Percentiles rank a stretch among this genome's conserved stretches.
phyloP scores from a whole-genome alignment of 2,888 invertebrate genomes.

The Polietes domitor region DNA sequence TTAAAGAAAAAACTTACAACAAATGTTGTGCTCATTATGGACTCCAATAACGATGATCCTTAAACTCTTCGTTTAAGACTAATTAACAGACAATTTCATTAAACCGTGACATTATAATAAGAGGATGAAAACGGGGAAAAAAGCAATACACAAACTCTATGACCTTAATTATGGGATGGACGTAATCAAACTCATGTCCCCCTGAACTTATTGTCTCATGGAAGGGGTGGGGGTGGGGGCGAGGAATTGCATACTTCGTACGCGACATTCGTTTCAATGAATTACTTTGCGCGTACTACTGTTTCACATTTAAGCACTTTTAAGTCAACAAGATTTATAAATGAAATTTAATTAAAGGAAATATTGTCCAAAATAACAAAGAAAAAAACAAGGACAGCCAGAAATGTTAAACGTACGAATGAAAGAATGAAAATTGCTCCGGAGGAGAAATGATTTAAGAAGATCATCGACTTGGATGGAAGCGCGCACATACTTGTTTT shows the following conservation, averaged over 20 bases:
- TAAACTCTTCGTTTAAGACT: too few species aligned
- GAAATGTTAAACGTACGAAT: not conserved
- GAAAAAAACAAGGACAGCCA: not conserved
- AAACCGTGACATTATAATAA: not conserved
- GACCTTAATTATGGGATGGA: not conserved
- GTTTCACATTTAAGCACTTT: conserved; percentile 55
- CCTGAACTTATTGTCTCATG: not conserved
- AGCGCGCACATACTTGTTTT: not conserved
- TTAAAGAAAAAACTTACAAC: too few species aligned
- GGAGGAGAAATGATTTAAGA: conserved; percentile 38
- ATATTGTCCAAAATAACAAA: not conserved
- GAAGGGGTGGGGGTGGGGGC: too few species aligned
- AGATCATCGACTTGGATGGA: not conserved
- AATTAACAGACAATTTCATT: conserved; percentile 1
- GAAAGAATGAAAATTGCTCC: conserved; percentile 11
- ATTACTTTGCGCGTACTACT: conserved; percentile 25
- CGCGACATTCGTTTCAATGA: not conserved
- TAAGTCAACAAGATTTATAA: conserved; percentile 61
- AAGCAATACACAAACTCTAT: not conserved
- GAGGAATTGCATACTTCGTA: not conserved
- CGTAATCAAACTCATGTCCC: not conserved
- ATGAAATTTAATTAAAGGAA: conserved; percentile 62
- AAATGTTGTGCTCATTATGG: too few species aligned
- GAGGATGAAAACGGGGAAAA: not conserved
- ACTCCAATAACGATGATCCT: too few species aligned